Evolutionary conservation across 1,140 invertebrate species (phyloP).

Genomic region (Helicoverpa zea): DNA sequence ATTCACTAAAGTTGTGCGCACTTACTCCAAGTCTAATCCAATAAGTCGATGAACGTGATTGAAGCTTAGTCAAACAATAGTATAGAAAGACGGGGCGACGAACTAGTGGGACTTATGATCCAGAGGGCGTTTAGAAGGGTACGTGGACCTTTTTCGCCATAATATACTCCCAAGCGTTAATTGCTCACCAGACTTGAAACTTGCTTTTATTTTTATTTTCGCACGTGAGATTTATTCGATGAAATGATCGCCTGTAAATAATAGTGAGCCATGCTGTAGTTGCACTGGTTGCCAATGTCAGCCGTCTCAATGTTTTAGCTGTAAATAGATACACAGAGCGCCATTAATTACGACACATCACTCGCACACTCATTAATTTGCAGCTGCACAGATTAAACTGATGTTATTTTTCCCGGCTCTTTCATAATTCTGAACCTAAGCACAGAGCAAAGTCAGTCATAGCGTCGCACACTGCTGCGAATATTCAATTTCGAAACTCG

Average conservation of each 20-base stretch:
- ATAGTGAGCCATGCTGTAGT: constrained; percentile 13
- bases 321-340: constrained; percentile 33
- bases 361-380: constrained; percentile 33
- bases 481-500: constrained; percentile 45
- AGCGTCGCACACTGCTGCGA: constrained; percentile 26
- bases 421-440: constrained; percentile 22
- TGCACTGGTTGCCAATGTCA: constrained; percentile 28
- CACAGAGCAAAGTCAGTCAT: constrained; percentile 23
- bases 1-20: constrained; percentile 55
- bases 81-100: constrained; percentile 47
- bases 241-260: constrained; percentile 39
- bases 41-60: constrained; percentile 61
- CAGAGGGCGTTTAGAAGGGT: constrained; percentile 25
- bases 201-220: constrained; percentile 34
- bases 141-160: constrained; percentile 12
- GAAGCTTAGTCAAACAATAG: constrained; percentile 57
- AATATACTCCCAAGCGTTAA: constrained; percentile 23
- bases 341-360: constrained; percentile 34
- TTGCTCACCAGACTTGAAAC: constrained; percentile 24
- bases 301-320: constrained; percentile 36
- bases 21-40: constrained; percentile 55
- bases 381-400: constrained; percentile 21
- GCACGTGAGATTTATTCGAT: constrained; percentile 24
- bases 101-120: constrained; percentile 35
- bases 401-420: constrained; percentile 27